Evolutionary conservation across 1,140 invertebrate species (phyloP), one percentile per base, ranked within the genome.

Genomic region (Drosophila truncata): DNA sequence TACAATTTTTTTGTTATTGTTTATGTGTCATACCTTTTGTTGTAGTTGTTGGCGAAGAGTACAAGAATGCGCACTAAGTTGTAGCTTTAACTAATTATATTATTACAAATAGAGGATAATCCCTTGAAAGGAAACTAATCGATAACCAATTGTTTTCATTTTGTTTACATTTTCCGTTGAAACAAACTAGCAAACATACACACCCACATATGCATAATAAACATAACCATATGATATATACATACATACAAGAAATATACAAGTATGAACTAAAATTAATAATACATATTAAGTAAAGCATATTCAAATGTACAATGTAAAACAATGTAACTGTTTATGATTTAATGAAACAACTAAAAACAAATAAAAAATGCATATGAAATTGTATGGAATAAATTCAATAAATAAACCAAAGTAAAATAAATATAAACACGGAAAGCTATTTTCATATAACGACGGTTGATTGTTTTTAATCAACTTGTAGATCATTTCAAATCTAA

Each of bases 241-340:
- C 58, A 77, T 57, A 54, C 58, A 73, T 57, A 78, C 55, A 72
- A 76, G 27, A 70, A 62, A 70, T 86, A 80, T 80, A 84, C 69
- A 72, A 71, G 10, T 71, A 72, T 72, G 35, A 72, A 67, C 50
- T 83, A 79, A 49, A 79, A 58, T 65, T 83, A 84, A 80, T 70
- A 70, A 31, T 82, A 82, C 54, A 54, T 50, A 79, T 72, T 86
- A 86, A 87, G 83, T 79, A 86, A 82, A 78, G 52, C 69, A 78
- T 83, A 88, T 88, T 80, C 57, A 80, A 88, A 84, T 87, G 78
- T 87, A 87, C 85, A 87, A 87, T 87, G 73, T 87, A 88, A 87
- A 87, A 88, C 84, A 72, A 87, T 87, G 61, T 87, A 87, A 88
- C 70, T 87, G 82, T 87, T 86, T 86, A 86, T 88, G 80, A 77